Evolutionary conservation across 2,888 invertebrate genomes (phyloP).

Genomic region (Scaptomyza flava): DNA sequence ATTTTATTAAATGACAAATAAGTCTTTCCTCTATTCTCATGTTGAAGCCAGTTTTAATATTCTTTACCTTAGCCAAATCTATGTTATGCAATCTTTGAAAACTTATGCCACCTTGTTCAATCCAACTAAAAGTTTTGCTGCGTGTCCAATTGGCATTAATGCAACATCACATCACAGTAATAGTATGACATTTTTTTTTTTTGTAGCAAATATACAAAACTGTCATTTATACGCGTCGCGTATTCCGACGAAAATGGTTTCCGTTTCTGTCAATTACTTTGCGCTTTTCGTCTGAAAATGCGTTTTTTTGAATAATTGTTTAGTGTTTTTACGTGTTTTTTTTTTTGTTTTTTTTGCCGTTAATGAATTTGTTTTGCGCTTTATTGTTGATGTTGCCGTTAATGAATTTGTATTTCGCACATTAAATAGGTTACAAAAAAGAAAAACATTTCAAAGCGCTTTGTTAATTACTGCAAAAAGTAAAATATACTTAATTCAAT

Average conservation of each 20-base stretch:
- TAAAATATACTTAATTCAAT: not conserved
- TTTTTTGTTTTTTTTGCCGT: slow-evolving; percentile 1
- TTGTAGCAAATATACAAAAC: slow-evolving; percentile 61
- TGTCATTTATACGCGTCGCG: slow-evolving; percentile 65
- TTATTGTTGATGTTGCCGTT: slow-evolving; percentile 14
- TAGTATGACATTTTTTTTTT: slow-evolving; percentile 65
- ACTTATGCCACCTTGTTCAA: slow-evolving; percentile 37
- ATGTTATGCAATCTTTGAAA: slow-evolving; percentile 25
- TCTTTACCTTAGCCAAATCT: not conserved
- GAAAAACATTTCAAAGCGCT: slow-evolving; percentile 6
- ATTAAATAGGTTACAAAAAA: slow-evolving; percentile 26
- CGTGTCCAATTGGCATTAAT: slow-evolving; percentile 67
- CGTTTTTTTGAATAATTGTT: slow-evolving; percentile 21
- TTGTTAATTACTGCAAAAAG: not conserved
- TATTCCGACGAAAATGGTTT: slow-evolving; percentile 37
- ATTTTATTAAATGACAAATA: no score
- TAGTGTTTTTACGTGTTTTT: slow-evolving; percentile 20
- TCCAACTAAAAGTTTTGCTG: slow-evolving; percentile 71
- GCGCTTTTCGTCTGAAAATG: slow-evolving; percentile 25
- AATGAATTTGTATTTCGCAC: slow-evolving; percentile 48
- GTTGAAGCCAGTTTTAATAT: not conserved
- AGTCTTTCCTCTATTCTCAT: not conserved
- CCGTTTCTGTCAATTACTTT: slow-evolving; percentile 44
- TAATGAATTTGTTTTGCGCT: slow-evolving; percentile 41
- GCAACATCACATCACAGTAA: slow-evolving; percentile 29